These are phyloP conservation scores for Temnothorax unifasciatus DNA, from an alignment of 2,888 invertebrate species.

Conservation along the genomic window DNA sequence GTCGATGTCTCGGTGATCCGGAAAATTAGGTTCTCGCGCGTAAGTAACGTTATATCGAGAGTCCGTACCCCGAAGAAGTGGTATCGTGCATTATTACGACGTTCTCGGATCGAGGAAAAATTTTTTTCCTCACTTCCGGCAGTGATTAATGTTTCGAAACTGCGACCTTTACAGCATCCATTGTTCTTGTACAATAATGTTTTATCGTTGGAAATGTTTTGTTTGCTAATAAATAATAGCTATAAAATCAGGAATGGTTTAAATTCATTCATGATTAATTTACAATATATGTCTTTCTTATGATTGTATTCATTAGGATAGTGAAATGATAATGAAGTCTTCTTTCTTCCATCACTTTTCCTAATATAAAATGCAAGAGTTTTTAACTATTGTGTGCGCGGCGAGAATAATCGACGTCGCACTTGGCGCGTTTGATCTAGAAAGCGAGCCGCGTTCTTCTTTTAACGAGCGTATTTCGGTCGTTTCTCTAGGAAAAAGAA, in stretches of 20 bases:
- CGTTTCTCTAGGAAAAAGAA: constrained; percentile 54
- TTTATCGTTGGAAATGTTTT: not conserved
- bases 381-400: not conserved
- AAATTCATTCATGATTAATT: not conserved
- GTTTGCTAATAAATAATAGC: not conserved
- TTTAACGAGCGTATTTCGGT: constrained; percentile 51
- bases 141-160: constrained; percentile 14
- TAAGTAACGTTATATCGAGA: constrained; percentile 26
- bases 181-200: not conserved
- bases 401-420: constrained; percentile 23
- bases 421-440: constrained; percentile 46
- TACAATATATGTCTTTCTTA: not conserved
- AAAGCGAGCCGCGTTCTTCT: constrained; percentile 40
- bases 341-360: not conserved
- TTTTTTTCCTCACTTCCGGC: not conserved
- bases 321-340: not conserved
- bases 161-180: not conserved
- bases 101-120: constrained; percentile 1
- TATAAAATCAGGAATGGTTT: not conserved
- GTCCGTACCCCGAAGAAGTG: not conserved
- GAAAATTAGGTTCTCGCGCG: constrained; percentile 37
- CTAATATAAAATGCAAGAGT: not conserved
- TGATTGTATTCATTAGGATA: not conserved
- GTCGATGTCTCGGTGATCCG: constrained; percentile 23
- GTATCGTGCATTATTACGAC: constrained; percentile 19